Percentiles rank a stretch among this genome's conserved stretches.
phyloP scores from a whole-genome alignment of 2,113 vertebrate genomes.

The Burhinus oedicnemus region DNA sequence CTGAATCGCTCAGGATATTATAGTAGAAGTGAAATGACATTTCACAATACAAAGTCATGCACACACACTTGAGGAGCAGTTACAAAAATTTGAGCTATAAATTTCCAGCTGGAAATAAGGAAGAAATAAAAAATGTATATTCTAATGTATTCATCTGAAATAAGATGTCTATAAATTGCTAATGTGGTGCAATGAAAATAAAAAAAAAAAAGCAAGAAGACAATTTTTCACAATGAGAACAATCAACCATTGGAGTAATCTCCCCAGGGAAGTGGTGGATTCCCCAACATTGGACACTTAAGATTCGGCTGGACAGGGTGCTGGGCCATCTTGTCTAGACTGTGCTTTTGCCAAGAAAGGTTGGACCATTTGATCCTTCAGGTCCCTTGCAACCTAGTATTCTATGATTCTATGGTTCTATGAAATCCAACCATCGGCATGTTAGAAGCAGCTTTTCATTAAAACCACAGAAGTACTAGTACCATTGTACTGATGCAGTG shows the following conservation, averaged over 20 bases:
- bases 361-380: background rate
- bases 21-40: background rate
- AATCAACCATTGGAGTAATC: background rate
- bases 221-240: background rate
- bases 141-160: background rate
- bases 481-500: background rate
- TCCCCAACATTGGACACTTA: background rate
- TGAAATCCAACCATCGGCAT: background rate
- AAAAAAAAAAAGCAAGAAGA: background rate
- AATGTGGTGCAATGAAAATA: background rate
- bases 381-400: background rate
- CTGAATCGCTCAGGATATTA: background rate
- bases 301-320: background rate
- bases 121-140: background rate
- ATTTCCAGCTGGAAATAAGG: background rate
- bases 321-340: background rate
- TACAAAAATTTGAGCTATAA: background rate
- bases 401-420: background rate
- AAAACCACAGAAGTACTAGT: background rate
- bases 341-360: background rate
- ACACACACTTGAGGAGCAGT: background rate
- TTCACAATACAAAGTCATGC: background rate
- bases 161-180: background rate
- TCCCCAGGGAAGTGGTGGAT: background rate
- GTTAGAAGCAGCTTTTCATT: background rate